Evolutionary conservation across 2,888 invertebrate species (phyloP), one percentile per base, ranked within the genome.

Genomic region (Nomada ruficornis): DNA sequence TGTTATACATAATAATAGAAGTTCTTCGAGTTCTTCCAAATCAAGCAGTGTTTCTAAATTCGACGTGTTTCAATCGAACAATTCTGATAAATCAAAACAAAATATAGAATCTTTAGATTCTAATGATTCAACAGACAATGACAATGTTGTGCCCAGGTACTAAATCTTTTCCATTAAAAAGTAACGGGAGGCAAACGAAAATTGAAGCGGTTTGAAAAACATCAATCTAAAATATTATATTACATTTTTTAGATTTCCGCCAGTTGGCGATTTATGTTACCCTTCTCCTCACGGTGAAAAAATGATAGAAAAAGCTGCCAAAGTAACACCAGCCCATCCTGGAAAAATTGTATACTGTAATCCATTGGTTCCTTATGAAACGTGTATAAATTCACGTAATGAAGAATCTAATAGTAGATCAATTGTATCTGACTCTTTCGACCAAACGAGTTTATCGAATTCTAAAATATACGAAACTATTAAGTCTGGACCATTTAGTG

Each of bases 261-360:
- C 89, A 15, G 75, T 91, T 42, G 90, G 88, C 18, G 90, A 91
- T 50, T 64, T 89, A n/a, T 91, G 91, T 70, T 73, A 84, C 10
- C 85, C 81, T 5, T 72, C 42, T 52, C 59, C 68, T 10, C 60
- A 29, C 9, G 74, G 20, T 15, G 76, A 68, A 2, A 80, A 77
- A 36, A 13, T 75, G 13, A 65, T 73, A 15, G 78, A 80, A 9
- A 75, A 65, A 15, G 54, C 69, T 11, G 84, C 70, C 10, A 86
- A 69, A 71, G 90, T 91, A 1, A 82, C 70, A 2, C 90, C 91
- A 1, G 91, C 90, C 5, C 79, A 86, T 68, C 91, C 91, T 36
- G 89, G 84, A 0, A 87, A 86, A 77, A 67, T 82, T 15, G 57
- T 67, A 9, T 90, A 78, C n/a, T 73, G 89, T 50, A 59, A 67